Evolutionary conservation across 2,888 invertebrate species (phyloP).

Genomic region (Ischnus inquisitorius): DNA sequence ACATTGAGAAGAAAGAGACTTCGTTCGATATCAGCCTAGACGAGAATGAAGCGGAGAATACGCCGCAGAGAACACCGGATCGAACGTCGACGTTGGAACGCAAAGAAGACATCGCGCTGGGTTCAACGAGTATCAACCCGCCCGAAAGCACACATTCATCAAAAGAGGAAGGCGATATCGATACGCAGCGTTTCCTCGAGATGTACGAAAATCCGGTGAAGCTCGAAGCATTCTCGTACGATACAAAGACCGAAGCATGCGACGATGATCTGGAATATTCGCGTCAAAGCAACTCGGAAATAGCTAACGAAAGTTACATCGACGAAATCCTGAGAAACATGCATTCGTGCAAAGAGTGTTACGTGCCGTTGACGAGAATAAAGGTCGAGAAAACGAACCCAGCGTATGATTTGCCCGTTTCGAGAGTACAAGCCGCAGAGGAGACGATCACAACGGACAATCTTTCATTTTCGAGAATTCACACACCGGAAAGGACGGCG

Average conservation of each 20-base stretch:
- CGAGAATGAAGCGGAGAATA: not conserved
- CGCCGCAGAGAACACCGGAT: not conserved
- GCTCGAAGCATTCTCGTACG: not conserved
- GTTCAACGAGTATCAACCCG: not conserved
- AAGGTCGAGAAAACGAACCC: not conserved
- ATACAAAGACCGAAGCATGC: not conserved
- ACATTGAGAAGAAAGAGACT: not conserved
- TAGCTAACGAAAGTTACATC: not conserved
- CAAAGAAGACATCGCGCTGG: not conserved
- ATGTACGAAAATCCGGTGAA: not conserved
- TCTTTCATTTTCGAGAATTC: no score
- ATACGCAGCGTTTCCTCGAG: not conserved
- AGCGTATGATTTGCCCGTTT: not conserved
- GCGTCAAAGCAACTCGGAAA: not conserved
- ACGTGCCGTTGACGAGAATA: conserved; percentile 39
- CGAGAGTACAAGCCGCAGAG: not conserved
- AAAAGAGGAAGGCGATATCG: not conserved
- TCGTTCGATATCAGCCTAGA: not conserved
- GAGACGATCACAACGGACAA: no score
- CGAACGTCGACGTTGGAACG: not conserved
- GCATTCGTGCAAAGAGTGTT: conserved; percentile 55
- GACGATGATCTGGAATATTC: not conserved
- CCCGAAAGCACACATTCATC: not conserved
- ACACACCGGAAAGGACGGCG: no score
- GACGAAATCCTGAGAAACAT: not conserved